These are phyloP conservation scores for Elaphurus davidianus DNA, from an alignment of 2,113 vertebrate species.

Conservation along the genomic window DNA sequence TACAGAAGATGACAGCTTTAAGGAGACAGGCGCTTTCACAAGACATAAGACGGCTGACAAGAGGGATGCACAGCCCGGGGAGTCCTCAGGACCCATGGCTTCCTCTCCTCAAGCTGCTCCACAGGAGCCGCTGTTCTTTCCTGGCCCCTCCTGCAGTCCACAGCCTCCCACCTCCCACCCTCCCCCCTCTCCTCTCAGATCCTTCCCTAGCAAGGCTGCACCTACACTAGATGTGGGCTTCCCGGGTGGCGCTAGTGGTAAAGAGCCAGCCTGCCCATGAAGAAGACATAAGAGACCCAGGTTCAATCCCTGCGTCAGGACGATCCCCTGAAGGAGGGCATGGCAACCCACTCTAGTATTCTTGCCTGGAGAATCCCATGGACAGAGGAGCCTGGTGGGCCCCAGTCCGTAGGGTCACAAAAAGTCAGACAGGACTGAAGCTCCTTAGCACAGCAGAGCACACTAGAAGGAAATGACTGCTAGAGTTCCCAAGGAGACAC, in stretches of 20 bases:
- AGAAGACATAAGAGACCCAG: background rate
- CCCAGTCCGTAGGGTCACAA: background rate
- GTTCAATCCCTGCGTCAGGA: background rate
- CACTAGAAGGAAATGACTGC: background rate
- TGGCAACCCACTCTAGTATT: background rate
- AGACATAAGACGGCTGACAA: background rate
- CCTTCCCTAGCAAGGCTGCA: background rate
- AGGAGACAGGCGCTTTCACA: background rate
- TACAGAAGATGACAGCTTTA: background rate
- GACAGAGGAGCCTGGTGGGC: background rate
- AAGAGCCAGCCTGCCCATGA: background rate
- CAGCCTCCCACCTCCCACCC: background rate
- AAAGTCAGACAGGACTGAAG: background rate
- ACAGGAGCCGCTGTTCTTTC: background rate
- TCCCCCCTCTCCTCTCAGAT: background rate
- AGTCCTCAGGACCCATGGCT: background rate
- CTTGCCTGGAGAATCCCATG: background rate
- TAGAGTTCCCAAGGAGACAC: background rate
- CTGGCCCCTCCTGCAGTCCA: background rate
- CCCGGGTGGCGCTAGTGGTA: rapidly evolving
- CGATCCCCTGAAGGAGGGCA: background rate
- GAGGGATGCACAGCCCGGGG: rapidly evolving
- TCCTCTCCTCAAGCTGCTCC: background rate
- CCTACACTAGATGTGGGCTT: background rate
- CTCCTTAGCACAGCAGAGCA: background rate